These are phyloP conservation scores for Polyodon spathula DNA, from an alignment of 2,113 vertebrate genomes.

Conservation along the genomic window DNA sequence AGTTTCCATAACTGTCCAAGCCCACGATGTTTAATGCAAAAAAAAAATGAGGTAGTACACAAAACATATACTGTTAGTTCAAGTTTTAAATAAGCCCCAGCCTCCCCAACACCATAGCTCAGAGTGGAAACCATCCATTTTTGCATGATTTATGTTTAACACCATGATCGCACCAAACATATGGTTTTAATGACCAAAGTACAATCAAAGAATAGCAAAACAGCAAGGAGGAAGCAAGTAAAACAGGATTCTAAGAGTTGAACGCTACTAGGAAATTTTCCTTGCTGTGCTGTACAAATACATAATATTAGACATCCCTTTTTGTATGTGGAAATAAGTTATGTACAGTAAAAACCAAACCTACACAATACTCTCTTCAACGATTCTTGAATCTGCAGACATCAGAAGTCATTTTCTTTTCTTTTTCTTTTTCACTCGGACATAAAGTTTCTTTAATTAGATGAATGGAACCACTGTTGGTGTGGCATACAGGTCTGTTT, in stretches of 20 bases:
- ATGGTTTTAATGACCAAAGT: conserved; percentile 24
- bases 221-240: no score
- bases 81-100: conserved; percentile 44
- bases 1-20: conserved; percentile 27
- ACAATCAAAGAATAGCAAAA: no score
- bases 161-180: conserved; percentile 23
- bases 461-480: conserved; percentile 45
- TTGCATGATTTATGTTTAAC: conserved; percentile 10
- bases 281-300: no score
- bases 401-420: conserved; percentile 45
- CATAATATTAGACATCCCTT: neutral
- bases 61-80: conserved; percentile 36
- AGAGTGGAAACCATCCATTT: conserved; percentile 29
- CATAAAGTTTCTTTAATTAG: conserved; percentile 46
- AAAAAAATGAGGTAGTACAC: conserved; percentile 56
- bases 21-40: conserved; percentile 38
- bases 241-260: no score
- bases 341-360: conserved; percentile 22
- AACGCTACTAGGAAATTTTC: no score
- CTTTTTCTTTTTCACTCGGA: conserved; percentile 58
- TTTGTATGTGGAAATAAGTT: conserved; percentile 5
- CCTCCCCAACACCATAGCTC: conserved; percentile 32
- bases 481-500: conserved; percentile 38
- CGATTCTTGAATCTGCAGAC: conserved; percentile 41
- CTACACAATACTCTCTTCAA: conserved; percentile 22